Base-by-base conservation (phyloP, 2,888 invertebrate genomes). In the Odontomyia ornata region DNA sequence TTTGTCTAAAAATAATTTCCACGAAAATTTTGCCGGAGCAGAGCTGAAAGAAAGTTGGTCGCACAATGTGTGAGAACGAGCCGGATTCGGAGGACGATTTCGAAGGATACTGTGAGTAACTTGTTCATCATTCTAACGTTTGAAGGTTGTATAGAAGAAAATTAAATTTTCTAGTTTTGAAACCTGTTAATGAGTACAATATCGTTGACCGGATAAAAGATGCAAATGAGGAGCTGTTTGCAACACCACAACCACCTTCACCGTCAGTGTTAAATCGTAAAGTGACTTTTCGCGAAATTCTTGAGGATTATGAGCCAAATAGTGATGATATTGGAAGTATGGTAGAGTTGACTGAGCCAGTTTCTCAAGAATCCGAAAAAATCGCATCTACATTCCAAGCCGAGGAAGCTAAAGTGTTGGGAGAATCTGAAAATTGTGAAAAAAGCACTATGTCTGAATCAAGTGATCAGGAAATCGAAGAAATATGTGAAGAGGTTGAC, bases 181-280 rank as follows among this genome's bases (percentile, higher is more conserved):
- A 86, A 81, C 87, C 87, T 62, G 87, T 88, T 43, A 88, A 88
- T 78, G 89, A 89, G 65, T 89, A 89, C 82, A 89, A 89, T 81
- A 88, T 89, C 77, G 85, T 87, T 78, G 88, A 89, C 81, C 89
- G 88, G 84, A 86, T 89, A 18, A 88, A 87, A 81, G 86, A 88
- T 81, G 89, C 89, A 56, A 89, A 89, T 82, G 85, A 87, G 78
- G 87, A 86, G 81, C 82, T 89, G 15, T 88, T 88, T 79, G 86
- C 67, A 1, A 71, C 43, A n/a, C 73, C 62, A 43, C 43, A 64
- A 25, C 64, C 60, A 18, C 23, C 76, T 0, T 72, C 76, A 43
- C 67, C 65, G 1, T 57, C 69, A 18, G 52, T 65, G 2, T 9
- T 71, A 28, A 69, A 81, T 52, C 81, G 84, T 9, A 88, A 86